Evolutionary conservation across 2,113 vertebrate genomes (phyloP).

Genomic region (Neofelis nebulosa): DNA sequence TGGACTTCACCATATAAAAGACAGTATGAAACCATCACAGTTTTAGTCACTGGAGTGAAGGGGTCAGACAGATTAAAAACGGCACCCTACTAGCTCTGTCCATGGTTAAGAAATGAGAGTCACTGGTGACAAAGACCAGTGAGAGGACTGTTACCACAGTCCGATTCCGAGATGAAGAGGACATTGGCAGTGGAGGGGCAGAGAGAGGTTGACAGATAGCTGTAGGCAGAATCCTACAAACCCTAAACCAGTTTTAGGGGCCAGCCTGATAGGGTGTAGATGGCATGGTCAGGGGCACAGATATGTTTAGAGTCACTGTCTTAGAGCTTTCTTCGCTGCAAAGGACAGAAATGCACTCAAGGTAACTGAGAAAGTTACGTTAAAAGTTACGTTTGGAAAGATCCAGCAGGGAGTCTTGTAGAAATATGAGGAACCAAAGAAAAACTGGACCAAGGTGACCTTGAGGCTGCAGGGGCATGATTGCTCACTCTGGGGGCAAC

Average conservation of each 20-base stretch:
- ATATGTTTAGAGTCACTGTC: neutral
- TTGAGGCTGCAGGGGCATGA: rapidly evolving
- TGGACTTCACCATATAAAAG: neutral
- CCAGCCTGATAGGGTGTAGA: neutral
- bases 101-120: neutral
- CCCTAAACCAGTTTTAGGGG: neutral
- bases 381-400: neutral
- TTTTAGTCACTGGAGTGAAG: neutral
- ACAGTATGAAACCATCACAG: neutral
- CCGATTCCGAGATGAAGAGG: neutral
- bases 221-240: neutral
- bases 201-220: neutral
- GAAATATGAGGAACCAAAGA: neutral
- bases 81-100: neutral
- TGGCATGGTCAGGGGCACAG: neutral
- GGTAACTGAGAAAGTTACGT: neutral
- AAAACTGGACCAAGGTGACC: neutral
- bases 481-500: neutral
- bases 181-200: no score
- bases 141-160: neutral
- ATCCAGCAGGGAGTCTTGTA: neutral
- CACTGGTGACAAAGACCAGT: neutral
- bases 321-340: neutral
- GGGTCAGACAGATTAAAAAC: neutral
- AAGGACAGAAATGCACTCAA: neutral